A percentile compares a stretch with the other conserved stretches of the same genome.
Conservation (phyloP, 2,797 vertebrate species). For the Tenualosa ilisha region DNA sequence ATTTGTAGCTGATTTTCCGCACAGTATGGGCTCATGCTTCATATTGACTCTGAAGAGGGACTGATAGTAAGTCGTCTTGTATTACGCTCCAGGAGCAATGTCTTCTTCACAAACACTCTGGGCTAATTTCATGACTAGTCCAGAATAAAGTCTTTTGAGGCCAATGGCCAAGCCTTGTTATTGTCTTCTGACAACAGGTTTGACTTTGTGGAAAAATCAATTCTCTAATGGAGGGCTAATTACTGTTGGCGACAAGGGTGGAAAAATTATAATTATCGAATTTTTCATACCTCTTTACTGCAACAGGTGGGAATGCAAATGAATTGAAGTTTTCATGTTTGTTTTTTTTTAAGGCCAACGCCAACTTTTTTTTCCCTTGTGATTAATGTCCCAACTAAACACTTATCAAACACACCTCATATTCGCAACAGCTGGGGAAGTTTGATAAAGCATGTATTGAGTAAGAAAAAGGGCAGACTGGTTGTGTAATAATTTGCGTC, state of each 20-base stretch:
- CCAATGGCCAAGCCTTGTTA: too few relatives aligned
- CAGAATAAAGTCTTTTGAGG: not conserved
- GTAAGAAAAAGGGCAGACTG: too few relatives aligned
- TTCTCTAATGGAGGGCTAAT: not conserved
- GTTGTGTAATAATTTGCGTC: too few relatives aligned
- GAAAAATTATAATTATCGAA: not conserved
- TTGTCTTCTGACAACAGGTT: too few relatives aligned
- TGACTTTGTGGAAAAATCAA: too few relatives aligned
- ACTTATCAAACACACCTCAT: too few relatives aligned
- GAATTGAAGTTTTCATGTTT: not conserved
- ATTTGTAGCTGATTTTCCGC: constrained; percentile 78
- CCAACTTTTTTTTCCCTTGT: too few relatives aligned
- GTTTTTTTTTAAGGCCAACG: too few relatives aligned
- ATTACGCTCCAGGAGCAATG: constrained; percentile 50
- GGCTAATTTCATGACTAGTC: not conserved
- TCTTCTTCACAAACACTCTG: constrained; percentile 14
- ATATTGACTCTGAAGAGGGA: constrained; percentile 65
- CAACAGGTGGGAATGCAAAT: not conserved
- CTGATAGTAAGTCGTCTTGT: constrained; percentile 60
- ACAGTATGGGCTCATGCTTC: constrained; percentile 77
- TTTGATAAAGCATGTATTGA: too few relatives aligned
- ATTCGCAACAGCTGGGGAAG: too few relatives aligned
- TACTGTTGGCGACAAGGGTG: not conserved
- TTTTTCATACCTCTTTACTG: not conserved
- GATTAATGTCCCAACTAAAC: too few relatives aligned